Conservation (phyloP, 2,797 vertebrate genomes). For the Atherinosoma microstoma region DNA sequence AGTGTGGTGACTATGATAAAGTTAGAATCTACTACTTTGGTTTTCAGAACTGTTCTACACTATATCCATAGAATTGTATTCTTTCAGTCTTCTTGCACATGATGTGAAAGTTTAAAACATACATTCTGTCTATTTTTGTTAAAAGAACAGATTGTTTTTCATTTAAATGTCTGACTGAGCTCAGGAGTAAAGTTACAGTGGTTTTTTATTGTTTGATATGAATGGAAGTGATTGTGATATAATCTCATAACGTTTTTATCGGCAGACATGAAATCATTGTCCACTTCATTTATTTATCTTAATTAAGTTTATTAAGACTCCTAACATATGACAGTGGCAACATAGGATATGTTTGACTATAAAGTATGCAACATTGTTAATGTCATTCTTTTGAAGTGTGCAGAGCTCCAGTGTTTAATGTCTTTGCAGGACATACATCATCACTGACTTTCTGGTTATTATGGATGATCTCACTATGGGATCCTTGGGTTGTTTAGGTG, state of each 20-base stretch:
- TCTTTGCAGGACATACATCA: too few relatives aligned
- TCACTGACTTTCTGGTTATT: not conserved
- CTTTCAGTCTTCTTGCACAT: not conserved
- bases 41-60: too few relatives aligned
- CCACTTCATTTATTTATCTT: too few relatives aligned
- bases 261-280: too few relatives aligned
- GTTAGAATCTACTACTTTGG: too few relatives aligned
- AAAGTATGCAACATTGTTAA: not conserved
- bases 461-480: conserved; percentile 9
- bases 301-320: too few relatives aligned
- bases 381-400: not conserved
- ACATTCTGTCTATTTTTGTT: not conserved
- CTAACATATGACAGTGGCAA: too few relatives aligned
- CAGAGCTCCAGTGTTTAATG: too few relatives aligned
- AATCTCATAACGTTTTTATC: too few relatives aligned
- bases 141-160: not conserved
- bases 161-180: too few relatives aligned
- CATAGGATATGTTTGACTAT: not conserved
- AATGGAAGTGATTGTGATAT: not conserved
- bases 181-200: too few relatives aligned
- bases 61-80: not conserved
- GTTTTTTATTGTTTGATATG: not conserved
- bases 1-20: too few relatives aligned
- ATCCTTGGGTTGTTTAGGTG: not conserved
- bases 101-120: not conserved